Percentiles rank a stretch among this genome's conserved stretches.
These are phyloP conservation scores for Pachycephala philippinensis DNA, from an alignment of 2,113 vertebrate genomes.

Conservation along the genomic window DNA sequence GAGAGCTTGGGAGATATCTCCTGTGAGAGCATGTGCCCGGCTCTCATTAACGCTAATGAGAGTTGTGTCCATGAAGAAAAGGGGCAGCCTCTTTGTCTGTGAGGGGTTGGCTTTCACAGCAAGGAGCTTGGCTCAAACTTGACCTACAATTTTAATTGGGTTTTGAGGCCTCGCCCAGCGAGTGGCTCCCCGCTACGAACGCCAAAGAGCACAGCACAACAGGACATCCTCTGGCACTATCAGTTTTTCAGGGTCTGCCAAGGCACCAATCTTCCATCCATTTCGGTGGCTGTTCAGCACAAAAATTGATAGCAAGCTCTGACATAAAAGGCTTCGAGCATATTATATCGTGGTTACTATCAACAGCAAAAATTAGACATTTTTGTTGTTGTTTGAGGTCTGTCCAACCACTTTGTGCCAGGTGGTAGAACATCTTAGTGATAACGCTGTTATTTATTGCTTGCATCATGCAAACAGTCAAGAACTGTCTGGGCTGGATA, in stretches of 20 bases:
- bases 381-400: neutral
- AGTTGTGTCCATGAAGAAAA: neutral
- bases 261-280: neutral
- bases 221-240: neutral
- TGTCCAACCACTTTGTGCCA: neutral
- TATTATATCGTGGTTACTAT: neutral
- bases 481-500: neutral
- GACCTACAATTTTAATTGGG: conserved; percentile 54
- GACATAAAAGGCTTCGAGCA: neutral
- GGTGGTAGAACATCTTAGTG: neutral
- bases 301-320: neutral
- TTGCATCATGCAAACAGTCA: neutral
- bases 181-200: neutral
- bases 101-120: conserved; percentile 13
- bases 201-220: neutral
- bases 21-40: neutral
- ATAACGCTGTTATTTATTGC: neutral
- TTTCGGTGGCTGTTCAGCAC: neutral
- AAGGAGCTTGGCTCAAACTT: conserved; percentile 21
- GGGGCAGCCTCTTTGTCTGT: conserved; percentile 23
- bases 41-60: conserved; percentile 49
- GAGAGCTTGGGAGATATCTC: conserved; percentile 15
- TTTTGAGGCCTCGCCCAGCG: neutral
- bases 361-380: neutral
- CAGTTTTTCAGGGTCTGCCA: neutral